Evolutionary conservation across 2,113 vertebrate genomes (phyloP), one percentile per base, ranked within the genome.

Genomic region (Aythya baeri): DNA sequence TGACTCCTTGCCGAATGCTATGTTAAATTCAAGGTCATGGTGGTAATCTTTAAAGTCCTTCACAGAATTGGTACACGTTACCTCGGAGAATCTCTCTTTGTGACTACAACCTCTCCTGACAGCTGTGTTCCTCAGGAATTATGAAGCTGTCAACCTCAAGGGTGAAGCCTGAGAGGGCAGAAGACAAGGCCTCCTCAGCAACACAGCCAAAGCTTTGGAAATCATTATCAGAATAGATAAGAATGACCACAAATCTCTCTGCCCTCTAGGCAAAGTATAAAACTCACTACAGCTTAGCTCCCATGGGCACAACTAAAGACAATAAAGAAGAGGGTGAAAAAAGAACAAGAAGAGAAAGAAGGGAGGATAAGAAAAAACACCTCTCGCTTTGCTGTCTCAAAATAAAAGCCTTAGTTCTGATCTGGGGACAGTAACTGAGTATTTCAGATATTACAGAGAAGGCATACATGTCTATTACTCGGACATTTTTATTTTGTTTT

Each of bases 131-230:
- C 80, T 94, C 80, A 92, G 91, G 94, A 97, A 86, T 97, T 96
- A 97, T 96, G 96, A 96, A 97, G 89, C 94, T 97, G 96, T 96
- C 96, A 96, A 71, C 91, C 95, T 97, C 93, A 95, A 95, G 86
- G 93, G 91, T 94, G 92, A 97, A 97, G 91, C 89, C 85, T 74
- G 75, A 93, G 94, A 94, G 87, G 76, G 89, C 78, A 95, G 80
- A 94, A 96, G 91, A 84, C 83, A 62, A 76, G 86, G 84, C 89
- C 86, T 96, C 50, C 91, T 96, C 91, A 91, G 89, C 41, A 91
- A 77, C 87, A 75, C 86, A 91, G 85, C 49, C 65, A 88, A 81
- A 88, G 85, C 89, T 97, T 96, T 95, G 94, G 95, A 97, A 96
- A 84, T 92, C 89, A 88, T 97, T 97, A 96, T 94, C 80, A 70